phyloP scores from a whole-genome alignment of 2,113 vertebrate species.

The Tetrao urogallus region DNA sequence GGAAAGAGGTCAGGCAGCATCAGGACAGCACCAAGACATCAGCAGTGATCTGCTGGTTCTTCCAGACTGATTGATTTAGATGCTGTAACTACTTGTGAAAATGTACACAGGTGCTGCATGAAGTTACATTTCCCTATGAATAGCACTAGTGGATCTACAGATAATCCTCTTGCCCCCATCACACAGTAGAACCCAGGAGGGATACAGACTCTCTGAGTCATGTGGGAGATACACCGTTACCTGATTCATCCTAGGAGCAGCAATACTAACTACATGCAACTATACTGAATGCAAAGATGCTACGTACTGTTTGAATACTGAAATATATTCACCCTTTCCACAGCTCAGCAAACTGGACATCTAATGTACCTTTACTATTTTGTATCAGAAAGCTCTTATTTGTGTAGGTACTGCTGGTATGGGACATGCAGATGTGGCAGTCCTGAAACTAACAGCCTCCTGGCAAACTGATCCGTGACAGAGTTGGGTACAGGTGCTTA shows the following conservation, averaged over 20 bases:
- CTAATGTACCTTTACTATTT: background rate
- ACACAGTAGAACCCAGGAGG: background rate
- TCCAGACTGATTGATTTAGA: background rate
- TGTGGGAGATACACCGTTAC: background rate
- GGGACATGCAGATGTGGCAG: background rate
- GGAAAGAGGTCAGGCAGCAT: background rate
- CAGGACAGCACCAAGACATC: background rate
- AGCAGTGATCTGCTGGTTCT: background rate
- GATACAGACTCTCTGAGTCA: background rate
- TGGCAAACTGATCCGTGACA: background rate
- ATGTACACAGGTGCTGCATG: accelerated
- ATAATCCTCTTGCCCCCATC: accelerated
- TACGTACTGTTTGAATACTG: background rate
- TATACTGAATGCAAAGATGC: background rate
- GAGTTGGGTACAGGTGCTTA: background rate
- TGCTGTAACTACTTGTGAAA: background rate
- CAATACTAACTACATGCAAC: background rate
- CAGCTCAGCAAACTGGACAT: background rate
- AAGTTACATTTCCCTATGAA: background rate
- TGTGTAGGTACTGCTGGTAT: background rate
- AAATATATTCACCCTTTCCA: background rate
- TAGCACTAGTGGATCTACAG: background rate
- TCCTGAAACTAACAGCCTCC: background rate
- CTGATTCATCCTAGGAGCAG: background rate
- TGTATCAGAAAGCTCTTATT: background rate